A percentile compares a stretch with the other conserved stretches of the same genome.
Conservation (phyloP, 2,797 vertebrate genomes). For the Prunella strophiata region DNA sequence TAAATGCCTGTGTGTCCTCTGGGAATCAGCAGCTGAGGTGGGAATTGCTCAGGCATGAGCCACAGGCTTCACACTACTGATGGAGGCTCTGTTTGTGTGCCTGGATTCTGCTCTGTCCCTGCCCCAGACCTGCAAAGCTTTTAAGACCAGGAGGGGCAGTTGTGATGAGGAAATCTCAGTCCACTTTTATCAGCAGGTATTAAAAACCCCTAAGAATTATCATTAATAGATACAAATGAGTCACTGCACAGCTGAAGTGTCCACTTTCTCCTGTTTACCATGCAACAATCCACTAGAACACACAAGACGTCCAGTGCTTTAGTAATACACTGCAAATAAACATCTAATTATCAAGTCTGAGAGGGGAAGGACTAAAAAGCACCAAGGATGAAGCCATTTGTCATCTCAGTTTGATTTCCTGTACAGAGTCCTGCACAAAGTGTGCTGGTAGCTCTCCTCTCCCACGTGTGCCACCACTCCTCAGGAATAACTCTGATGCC, state of each 20-base stretch:
- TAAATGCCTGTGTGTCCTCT: not conserved
- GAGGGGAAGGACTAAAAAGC: not conserved
- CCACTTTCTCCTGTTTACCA: not conserved
- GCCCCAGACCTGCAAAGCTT: not conserved
- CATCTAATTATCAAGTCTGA: not conserved
- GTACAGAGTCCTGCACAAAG: not conserved
- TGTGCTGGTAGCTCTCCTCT: not conserved
- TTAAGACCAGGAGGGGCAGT: not conserved
- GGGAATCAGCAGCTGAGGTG: not conserved
- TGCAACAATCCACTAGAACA: not conserved
- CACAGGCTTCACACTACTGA: rapidly evolving
- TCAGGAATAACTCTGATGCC: not conserved
- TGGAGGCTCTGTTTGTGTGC: not conserved
- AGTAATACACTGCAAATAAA: not conserved
- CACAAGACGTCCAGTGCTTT: not conserved
- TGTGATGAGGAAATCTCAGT: not conserved
- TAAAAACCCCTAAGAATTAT: not conserved
- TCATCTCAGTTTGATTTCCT: not conserved
- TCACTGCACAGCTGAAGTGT: not conserved
- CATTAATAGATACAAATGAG: not conserved
- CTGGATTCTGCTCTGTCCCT: not conserved
- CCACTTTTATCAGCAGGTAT: not conserved
- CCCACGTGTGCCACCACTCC: not conserved
- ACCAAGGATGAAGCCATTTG: not conserved
- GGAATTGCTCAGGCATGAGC: not conserved